Evolutionary conservation across 2,797 vertebrate species (phyloP), one percentile per base, ranked within the genome.

Genomic region (Syngnathus acus): DNA sequence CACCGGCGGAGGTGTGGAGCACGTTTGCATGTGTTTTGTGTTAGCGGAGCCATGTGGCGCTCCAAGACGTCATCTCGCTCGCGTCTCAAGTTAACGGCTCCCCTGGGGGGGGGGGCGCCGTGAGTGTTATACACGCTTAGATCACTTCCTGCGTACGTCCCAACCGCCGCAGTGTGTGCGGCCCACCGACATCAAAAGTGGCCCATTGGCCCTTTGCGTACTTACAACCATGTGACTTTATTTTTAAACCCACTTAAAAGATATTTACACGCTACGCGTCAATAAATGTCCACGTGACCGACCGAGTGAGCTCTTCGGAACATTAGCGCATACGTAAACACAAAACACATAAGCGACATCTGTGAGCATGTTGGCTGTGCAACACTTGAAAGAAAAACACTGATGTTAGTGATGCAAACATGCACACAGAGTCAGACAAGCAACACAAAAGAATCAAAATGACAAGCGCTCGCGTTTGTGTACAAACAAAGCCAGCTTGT

Each of bases 371-470:
- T 89, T 88, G 88, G 82, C 89, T 87, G 90, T 91, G 90, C 90
- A 89, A 90, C 86, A 89, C 91, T 91, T 92, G 90, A 91, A 91
- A 92, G 88, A 78, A 81, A 74, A 79, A 84, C 87, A 91, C 90
- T 91, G 91, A 92, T 91, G 91, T n/a, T 59, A 19, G 57, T 19
- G 6, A 39, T 38, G 26, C 16, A 58, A 32, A 38, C 57, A 9
- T 32, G 5, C 54, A 57, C 54, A 8, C 37, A 39, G 6, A 57
- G 5, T 7, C 55, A 17, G 1, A 40, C 37, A 19, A 37, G 4
- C 16, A 9, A 40, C 10, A 23, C 59, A 62, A 67, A 77, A 82
- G 72, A 72, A 76, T 67, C 55, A 72, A 79, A 79, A 79, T 72
- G 83, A 87, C 80, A 81, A 75, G 78, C 70, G 64, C 74, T 78